Percentiles rank a stretch among this genome's conserved stretches.
Evolutionary conservation across 2,888 invertebrate species (phyloP).

Genomic region (Folsomia candida): DNA sequence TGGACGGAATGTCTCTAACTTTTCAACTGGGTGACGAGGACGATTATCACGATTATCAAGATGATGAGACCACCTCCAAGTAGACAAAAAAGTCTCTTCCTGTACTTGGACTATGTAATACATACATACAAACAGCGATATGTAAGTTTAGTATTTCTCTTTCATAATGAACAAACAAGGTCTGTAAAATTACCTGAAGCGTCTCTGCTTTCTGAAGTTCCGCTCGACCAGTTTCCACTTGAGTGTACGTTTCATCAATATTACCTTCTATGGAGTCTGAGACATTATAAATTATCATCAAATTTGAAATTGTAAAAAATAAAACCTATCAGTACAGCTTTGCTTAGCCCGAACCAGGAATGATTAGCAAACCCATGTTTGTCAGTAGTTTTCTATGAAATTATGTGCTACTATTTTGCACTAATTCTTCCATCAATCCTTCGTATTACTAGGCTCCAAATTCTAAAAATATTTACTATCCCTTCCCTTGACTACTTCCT

Average conservation of each 20-base stretch:
- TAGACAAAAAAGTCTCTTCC: constrained; percentile 71
- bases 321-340: too few species aligned
- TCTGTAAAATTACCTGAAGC: constrained; percentile 64
- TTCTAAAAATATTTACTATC: too few species aligned
- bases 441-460: too few species aligned
- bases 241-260: constrained; percentile 70
- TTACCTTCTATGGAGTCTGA: constrained; percentile 79
- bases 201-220: constrained; percentile 77
- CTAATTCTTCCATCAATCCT: too few species aligned
- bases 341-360: too few species aligned
- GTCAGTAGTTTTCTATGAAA: too few species aligned
- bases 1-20: too few species aligned
- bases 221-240: constrained; percentile 75
- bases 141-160: background rate
- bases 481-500: too few species aligned
- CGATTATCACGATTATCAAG: constrained; percentile 66
- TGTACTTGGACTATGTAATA: constrained; percentile 58
- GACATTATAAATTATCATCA: constrained; percentile 41
- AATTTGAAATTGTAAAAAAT: background rate
- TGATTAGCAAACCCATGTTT: too few species aligned
- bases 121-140: background rate
- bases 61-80: constrained; percentile 66
- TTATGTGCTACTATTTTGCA: too few species aligned
- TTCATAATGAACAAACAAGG: background rate
- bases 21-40: constrained; percentile 59